Evolutionary conservation across 1,140 invertebrate genomes (phyloP).

Genomic region (Papilio machaon): DNA sequence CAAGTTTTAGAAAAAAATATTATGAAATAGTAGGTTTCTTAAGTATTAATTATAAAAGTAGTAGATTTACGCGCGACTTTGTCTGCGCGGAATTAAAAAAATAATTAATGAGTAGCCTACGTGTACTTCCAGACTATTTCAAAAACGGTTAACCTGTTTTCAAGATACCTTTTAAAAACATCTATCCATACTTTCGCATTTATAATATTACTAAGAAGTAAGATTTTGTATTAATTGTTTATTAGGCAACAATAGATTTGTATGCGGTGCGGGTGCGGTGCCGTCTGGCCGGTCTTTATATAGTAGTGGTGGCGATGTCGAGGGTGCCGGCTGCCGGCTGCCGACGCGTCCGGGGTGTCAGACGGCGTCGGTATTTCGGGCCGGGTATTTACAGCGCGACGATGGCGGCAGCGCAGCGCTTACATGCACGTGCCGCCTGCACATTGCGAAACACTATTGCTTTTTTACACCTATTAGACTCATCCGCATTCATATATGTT

Average conservation of each 20-base stretch:
- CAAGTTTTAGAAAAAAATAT: not conserved
- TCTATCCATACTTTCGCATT: too few species aligned
- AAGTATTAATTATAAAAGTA: not conserved
- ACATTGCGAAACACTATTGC: slow-evolving; percentile 43
- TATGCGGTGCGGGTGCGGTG: not conserved
- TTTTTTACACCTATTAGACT: slow-evolving; percentile 16
- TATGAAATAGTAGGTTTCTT: not conserved
- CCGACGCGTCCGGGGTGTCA: slow-evolving; percentile 61
- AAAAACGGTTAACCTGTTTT: too few species aligned
- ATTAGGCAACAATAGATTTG: not conserved
- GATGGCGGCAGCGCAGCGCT: slow-evolving; percentile 50
- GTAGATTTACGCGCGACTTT: too few species aligned
- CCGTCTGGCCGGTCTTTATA: slow-evolving; percentile 15
- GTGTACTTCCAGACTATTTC: not conserved
- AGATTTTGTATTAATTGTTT: not conserved
- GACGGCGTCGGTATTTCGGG: slow-evolving; percentile 74
- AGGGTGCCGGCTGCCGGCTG: slow-evolving; percentile 27
- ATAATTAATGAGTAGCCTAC: too few species aligned
- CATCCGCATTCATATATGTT: slow-evolving; percentile 18
- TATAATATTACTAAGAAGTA: too few species aligned
- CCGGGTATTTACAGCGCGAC: slow-evolving; percentile 70
- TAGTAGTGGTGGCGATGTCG: slow-evolving; percentile 13
- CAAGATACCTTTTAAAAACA: too few species aligned
- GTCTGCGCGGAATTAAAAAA: too few species aligned
- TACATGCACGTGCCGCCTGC: slow-evolving; percentile 63